phyloP scores from a whole-genome alignment of 2,113 vertebrate species.

The Thunnus thynnus region DNA sequence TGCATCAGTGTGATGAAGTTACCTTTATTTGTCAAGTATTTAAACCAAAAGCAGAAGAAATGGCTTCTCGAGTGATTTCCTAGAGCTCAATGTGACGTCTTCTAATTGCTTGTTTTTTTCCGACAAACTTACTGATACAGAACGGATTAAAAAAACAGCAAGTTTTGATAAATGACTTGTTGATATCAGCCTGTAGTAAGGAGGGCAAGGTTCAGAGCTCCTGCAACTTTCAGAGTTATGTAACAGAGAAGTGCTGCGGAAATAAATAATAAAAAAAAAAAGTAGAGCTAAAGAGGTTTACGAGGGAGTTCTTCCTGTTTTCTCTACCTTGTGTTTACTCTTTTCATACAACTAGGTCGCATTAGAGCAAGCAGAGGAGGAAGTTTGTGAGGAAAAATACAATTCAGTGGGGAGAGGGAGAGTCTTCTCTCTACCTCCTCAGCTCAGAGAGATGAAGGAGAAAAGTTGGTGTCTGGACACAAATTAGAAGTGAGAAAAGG shows the following conservation, averaged over 20 bases:
- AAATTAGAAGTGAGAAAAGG: slow-evolving; percentile 4
- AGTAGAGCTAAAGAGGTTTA: not conserved
- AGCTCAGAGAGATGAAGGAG: not conserved
- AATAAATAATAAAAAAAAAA: not conserved
- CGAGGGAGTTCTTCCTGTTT: not conserved
- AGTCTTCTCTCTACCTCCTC: not conserved
- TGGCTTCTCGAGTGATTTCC: no score
- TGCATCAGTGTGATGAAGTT: no score
- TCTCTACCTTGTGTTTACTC: not conserved
- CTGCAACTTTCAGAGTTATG: not conserved
- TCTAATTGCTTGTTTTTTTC: no score
- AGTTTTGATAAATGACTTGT: no score
- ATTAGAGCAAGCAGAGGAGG: slow-evolving; percentile 5
- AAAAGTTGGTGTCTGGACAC: not conserved
- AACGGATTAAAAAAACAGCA: no score
- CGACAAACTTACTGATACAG: no score
- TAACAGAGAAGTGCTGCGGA: not conserved
- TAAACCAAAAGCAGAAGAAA: no score
- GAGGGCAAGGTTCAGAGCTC: slow-evolving; percentile 15
- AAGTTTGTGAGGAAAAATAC: not conserved
- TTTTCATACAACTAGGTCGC: not conserved
- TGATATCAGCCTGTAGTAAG: not conserved
- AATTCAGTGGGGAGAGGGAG: not conserved
- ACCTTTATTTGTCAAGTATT: no score
- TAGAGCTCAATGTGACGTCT: no score